phyloP scores from a whole-genome alignment of 2,888 invertebrate genomes.

The Drosophila nr. perissopoda region DNA sequence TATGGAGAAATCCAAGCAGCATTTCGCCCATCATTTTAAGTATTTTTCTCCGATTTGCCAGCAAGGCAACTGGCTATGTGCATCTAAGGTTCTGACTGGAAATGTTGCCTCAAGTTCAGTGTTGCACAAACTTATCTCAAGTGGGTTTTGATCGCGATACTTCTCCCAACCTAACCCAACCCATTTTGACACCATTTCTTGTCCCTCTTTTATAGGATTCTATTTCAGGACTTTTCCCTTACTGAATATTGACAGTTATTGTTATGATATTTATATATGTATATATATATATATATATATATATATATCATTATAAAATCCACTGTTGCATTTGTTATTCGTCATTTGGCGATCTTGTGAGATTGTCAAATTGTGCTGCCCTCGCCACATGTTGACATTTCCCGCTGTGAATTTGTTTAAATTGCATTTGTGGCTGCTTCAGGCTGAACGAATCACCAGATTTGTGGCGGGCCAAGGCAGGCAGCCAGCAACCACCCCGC shows the following conservation, averaged over 20 bases:
- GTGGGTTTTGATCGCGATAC: neutral
- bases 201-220: neutral
- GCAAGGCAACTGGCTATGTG: neutral
- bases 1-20: too few species aligned
- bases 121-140: neutral
- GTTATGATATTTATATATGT: neutral
- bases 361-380: slow-evolving; percentile 6
- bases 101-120: neutral
- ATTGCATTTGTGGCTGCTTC: slow-evolving; percentile 64
- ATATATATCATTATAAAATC: neutral
- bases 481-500: slow-evolving; percentile 56
- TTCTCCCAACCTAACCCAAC: neutral
- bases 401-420: slow-evolving; percentile 80
- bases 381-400: slow-evolving; percentile 48
- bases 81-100: neutral
- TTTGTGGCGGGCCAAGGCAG: slow-evolving; percentile 26
- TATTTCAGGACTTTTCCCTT: neutral
- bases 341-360: neutral
- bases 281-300: neutral
- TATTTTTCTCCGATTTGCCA: neutral
- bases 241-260: neutral
- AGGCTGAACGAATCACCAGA: slow-evolving; percentile 62
- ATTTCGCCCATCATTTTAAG: neutral
- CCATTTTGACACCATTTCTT: neutral
- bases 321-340: neutral